Evolutionary conservation across 2,113 vertebrate genomes (phyloP).

Genomic region (Asarcornis scutulata): DNA sequence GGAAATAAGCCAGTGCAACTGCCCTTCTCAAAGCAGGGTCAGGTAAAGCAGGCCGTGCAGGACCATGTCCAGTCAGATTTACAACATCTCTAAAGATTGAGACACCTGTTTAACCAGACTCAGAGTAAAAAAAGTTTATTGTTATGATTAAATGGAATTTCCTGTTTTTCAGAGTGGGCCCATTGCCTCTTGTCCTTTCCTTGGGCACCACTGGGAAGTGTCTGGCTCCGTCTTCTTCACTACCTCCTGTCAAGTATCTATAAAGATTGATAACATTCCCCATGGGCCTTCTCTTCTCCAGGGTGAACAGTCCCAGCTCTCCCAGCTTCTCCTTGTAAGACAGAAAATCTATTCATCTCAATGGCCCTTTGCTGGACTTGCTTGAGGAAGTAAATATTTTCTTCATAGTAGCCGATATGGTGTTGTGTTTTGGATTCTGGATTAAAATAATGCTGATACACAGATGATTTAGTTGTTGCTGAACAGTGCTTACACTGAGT

Average conservation of each 20-base stretch:
- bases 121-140: background rate
- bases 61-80: background rate
- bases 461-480: too few species aligned
- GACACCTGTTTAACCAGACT: background rate
- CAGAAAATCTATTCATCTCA: background rate
- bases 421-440: too few species aligned
- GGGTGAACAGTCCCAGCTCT: background rate
- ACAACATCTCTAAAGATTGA: background rate
- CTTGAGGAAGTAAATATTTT: background rate
- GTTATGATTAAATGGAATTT: background rate
- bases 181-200: background rate
- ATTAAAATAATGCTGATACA: too few species aligned
- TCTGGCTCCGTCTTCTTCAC: accelerated
- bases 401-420: background rate
- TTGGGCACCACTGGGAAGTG: background rate
- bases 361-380: background rate
- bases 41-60: background rate
- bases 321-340: background rate
- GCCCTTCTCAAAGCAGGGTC: background rate
- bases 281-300: background rate
- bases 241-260: background rate
- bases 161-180: background rate
- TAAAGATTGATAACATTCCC: background rate
- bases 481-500: too few species aligned
- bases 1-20: background rate